Base-by-base conservation (phyloP, 2,113 vertebrate genomes). In the Sander vitreus region DNA sequence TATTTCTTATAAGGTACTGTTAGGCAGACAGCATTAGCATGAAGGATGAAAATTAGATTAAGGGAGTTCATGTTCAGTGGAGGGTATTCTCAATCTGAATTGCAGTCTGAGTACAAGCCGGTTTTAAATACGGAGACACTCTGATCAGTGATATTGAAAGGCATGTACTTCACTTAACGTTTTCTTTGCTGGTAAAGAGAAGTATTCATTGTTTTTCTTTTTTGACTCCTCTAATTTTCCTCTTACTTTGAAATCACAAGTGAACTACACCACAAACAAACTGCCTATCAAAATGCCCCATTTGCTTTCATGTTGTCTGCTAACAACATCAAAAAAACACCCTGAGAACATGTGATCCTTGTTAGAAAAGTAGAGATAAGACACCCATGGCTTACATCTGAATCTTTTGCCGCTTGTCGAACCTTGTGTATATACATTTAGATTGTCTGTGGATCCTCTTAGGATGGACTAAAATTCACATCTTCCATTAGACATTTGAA, bases 11-110 rank as follows among this genome's bases (percentile, higher is more conserved):
- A 10, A 4, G 15, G 9, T 21, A 79, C 60, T 73, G 36, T 30
- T 58, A 23, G 63, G 27, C 58, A 64, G 47, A 54, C 48, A 54
- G 50, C 39, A 68, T 66, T 50, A 45, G 73, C 76, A 73, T 58
- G n/a, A 39, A 59, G 27, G 72, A 80, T 74, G 25, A 73, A 73
- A 78, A 87, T 75, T 76, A n/a, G 33, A 73, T 79, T 45, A 64
- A 70, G 54, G 14, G 23, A 81, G 71, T 81, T 90, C 25, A 72
- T 78, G 58, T 81, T 84, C 23, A 18, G 36, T 73, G 45, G 39
- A 87, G 68, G 57, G 63, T 57, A 36, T 70, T 79, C 57, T 81
- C 69, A 58, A 63, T 66, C 57, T 79, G 53, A n/a, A 53, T 50
- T 64, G 47, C 54, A 47, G 48, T 71, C 64, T 77, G 43, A 60